These are phyloP conservation scores for Acanthosepion lycidas DNA, from an alignment of 2,888 invertebrate genomes.

Conservation along the genomic window DNA sequence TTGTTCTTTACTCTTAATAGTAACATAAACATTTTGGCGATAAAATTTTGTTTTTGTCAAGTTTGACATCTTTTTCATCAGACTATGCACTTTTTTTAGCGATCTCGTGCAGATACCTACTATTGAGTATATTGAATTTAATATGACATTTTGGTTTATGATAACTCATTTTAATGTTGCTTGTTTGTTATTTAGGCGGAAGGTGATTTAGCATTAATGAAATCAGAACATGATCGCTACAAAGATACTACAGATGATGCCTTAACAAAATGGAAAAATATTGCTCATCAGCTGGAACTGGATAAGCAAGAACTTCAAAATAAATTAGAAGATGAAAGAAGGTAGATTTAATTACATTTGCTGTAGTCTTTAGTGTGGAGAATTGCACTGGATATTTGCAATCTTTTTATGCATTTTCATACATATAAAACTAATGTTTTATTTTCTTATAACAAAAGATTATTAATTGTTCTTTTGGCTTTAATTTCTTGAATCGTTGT, in stretches of 20 bases:
- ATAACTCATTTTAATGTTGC: not conserved
- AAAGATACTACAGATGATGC: conserved; percentile 78
- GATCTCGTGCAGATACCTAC: too few relatives aligned
- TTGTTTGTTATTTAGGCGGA: conserved; percentile 71
- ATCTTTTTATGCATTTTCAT: too few relatives aligned
- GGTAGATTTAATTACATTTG: conserved; percentile 61
- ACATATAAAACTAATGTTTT: not conserved
- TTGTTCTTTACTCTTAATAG: too few relatives aligned
- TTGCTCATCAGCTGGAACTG: conserved; percentile 71
- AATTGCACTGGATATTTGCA: not conserved
- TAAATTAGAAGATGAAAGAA: conserved; percentile 74
- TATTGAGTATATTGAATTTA: not conserved
- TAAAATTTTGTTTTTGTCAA: too few relatives aligned
- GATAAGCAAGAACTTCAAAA: conserved; percentile 70
- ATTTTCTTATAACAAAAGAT: not conserved
- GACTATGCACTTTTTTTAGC: too few relatives aligned
- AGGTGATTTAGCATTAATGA: conserved; percentile 65
- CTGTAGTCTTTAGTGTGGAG: not conserved
- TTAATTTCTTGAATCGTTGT: too few relatives aligned
- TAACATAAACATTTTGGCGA: too few relatives aligned
- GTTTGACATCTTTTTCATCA: too few relatives aligned
- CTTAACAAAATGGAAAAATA: conserved; percentile 76
- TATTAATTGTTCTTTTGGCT: too few relatives aligned
- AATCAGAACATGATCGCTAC: conserved; percentile 68
- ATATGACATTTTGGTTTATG: not conserved